Evolutionary conservation across 2,888 invertebrate genomes (phyloP).

Genomic region (Pristionchus japonicus): DNA sequence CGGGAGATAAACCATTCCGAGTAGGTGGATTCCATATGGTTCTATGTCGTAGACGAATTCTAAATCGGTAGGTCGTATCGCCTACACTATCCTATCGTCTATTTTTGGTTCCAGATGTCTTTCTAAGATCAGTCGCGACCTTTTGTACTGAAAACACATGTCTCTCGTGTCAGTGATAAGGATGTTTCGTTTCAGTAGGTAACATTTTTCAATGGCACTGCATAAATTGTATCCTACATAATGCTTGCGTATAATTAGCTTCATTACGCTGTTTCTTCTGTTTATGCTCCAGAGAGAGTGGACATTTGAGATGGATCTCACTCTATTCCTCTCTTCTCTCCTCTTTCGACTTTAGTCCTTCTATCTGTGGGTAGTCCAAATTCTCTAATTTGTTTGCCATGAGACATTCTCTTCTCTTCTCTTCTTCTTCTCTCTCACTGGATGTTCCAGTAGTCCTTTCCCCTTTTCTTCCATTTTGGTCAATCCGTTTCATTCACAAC

Average conservation of each 20-base stretch:
- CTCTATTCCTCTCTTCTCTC: not conserved
- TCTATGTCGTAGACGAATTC: not conserved
- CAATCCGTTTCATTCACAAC: not conserved
- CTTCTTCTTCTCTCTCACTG: not conserved
- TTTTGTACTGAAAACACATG: not conserved
- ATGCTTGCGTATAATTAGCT: no score
- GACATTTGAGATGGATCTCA: not conserved
- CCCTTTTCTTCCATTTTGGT: conserved; percentile 1
- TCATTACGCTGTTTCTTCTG: no score
- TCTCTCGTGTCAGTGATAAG: not conserved
- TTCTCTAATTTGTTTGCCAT: conserved; percentile 42
- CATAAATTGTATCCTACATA: no score
- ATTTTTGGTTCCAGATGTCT: not conserved
- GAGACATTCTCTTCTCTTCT: conserved; percentile 25
- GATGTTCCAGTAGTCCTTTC: not conserved
- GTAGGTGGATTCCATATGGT: not conserved
- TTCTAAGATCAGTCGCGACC: not conserved
- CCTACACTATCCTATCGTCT: not conserved
- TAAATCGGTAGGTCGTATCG: not conserved
- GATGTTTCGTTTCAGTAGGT: not conserved
- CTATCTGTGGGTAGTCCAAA: conserved; percentile 21
- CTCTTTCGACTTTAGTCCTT: conserved; percentile 1
- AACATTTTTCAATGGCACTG: no score
- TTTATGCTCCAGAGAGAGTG: not conserved
- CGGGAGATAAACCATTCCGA: not conserved